A percentile compares a stretch with the other conserved stretches of the same genome.
Conservation (phyloP, 2,888 invertebrate genomes). For the Meteorus colon region DNA sequence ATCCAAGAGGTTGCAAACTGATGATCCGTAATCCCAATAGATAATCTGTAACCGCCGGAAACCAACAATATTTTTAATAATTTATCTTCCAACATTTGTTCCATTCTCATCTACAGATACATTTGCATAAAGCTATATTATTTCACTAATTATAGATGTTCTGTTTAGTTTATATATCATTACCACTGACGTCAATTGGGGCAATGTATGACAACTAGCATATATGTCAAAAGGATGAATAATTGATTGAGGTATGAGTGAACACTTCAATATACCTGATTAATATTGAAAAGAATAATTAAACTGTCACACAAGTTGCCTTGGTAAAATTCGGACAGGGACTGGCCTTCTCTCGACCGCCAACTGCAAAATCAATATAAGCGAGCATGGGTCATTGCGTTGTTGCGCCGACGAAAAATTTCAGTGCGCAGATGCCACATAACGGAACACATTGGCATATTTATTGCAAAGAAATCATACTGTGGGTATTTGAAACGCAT, state of each 20-base stretch:
- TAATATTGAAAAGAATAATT: slow-evolving; percentile 1
- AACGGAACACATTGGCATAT: slow-evolving; percentile 13
- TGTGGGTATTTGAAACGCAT: slow-evolving; percentile 1
- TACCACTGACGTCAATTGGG: neutral
- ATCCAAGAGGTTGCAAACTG: too few species aligned
- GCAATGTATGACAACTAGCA: neutral
- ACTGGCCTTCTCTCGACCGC: slow-evolving; percentile 41
- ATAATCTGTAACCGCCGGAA: neutral
- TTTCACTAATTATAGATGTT: neutral
- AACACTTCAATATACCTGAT: neutral
- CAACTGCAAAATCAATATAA: slow-evolving; percentile 54
- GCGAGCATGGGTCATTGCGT: slow-evolving; percentile 54
- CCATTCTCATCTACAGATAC: neutral
- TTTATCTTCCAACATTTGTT: neutral
- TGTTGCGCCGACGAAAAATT: slow-evolving; percentile 48
- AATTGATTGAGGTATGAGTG: neutral
- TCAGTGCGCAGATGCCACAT: slow-evolving; percentile 39
- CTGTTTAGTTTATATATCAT: neutral
- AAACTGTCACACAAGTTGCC: slow-evolving; percentile 29
- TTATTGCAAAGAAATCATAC: neutral
- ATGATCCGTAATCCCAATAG: neutral
- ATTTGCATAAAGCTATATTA: neutral
- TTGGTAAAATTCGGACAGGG: slow-evolving; percentile 32
- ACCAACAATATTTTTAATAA: neutral
- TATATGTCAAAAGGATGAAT: neutral